Conservation (phyloP, 2,113 vertebrate species). For the Galbula dea region DNA sequence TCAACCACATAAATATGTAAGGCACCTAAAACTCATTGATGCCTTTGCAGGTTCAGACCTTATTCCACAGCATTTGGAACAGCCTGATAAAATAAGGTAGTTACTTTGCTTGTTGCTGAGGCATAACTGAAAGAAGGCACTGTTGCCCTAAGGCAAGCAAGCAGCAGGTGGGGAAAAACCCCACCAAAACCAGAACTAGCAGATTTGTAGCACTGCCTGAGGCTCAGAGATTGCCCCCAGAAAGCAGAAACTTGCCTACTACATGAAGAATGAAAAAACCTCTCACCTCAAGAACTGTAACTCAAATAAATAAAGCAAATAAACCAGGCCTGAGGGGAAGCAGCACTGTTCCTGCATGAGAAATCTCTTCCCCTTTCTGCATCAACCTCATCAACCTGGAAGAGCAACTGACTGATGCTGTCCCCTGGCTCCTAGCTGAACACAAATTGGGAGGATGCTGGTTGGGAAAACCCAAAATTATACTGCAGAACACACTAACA, state of each 20-base stretch:
- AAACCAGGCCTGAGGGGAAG: neutral
- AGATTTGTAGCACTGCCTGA: neutral
- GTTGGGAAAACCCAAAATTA: neutral
- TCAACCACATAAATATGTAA: neutral
- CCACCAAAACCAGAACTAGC: neutral
- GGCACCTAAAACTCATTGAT: neutral
- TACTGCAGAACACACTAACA: accelerated
- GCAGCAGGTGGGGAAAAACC: neutral
- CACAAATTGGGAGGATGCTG: neutral
- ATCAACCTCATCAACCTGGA: neutral
- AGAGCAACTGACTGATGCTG: accelerated
- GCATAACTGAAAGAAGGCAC: neutral
- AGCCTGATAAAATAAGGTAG: neutral
- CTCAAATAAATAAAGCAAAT: neutral
- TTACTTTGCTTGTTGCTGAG: neutral
- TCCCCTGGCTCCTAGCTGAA: neutral
- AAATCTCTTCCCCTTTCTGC: neutral
- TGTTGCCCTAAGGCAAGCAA: neutral
- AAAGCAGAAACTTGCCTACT: neutral
- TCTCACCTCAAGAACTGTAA: too few relatives aligned
- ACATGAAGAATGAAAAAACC: neutral
- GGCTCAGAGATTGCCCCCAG: neutral
- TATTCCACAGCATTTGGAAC: neutral
- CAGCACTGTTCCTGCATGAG: neutral
- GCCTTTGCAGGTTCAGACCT: neutral